Conservation (phyloP, 2,113 vertebrate species). For the Vulpes lagopus region DNA sequence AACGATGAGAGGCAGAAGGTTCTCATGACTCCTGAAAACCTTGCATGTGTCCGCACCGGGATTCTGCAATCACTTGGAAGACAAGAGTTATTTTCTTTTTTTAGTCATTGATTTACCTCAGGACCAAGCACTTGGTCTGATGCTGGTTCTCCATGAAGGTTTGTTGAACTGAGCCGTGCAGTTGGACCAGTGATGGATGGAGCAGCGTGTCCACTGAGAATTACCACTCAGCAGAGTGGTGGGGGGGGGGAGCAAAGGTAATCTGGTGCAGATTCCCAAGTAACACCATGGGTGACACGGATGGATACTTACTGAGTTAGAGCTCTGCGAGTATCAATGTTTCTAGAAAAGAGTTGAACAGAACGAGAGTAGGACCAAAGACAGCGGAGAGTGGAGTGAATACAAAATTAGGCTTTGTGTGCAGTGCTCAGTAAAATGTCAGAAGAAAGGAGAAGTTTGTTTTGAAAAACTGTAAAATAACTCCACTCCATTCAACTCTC, state of each 20-base stretch:
- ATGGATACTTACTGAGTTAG: not conserved
- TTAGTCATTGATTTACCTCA: not conserved
- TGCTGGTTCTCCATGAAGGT: not conserved
- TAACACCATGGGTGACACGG: not conserved
- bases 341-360: not conserved
- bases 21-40: not conserved
- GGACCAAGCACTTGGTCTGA: not conserved
- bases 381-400: not conserved
- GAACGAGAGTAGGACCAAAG: not conserved
- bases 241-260: not conserved
- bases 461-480: not conserved
- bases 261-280: not conserved
- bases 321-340: rapidly evolving
- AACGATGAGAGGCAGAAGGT: rapidly evolving
- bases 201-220: not conserved
- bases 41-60: not conserved
- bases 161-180: not conserved
- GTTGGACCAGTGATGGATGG: not conserved
- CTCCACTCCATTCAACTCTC: not conserved
- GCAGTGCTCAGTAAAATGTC: not conserved
- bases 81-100: not conserved
- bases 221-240: not conserved
- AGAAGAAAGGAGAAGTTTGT: not conserved
- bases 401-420: not conserved
- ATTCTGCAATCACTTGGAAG: not conserved